Percentiles rank a stretch among this genome's conserved stretches.
Conservation (phyloP, 2,113 vertebrate species). For the Podarcis raffonei region DNA sequence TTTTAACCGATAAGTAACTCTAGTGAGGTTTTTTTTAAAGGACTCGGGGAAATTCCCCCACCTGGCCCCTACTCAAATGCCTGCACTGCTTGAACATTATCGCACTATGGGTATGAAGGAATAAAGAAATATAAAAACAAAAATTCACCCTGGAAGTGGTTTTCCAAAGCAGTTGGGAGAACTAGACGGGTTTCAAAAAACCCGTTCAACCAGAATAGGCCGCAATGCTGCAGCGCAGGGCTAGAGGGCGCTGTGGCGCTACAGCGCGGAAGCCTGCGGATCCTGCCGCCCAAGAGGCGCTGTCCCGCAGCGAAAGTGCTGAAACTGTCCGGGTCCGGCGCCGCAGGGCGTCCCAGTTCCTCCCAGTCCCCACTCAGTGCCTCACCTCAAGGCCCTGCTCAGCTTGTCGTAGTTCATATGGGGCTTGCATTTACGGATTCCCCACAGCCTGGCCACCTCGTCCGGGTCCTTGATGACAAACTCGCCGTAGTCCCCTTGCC, state of each 20-base stretch:
- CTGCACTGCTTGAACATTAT: neutral
- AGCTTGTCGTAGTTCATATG: slow-evolving; percentile 97
- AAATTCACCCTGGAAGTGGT: neutral
- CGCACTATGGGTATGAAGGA: neutral
- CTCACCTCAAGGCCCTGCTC: slow-evolving; percentile 88
- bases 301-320: neutral
- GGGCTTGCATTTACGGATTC: slow-evolving; percentile 89
- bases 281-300: neutral
- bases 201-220: neutral
- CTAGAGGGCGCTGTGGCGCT: neutral
- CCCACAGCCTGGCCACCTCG: slow-evolving; percentile 90
- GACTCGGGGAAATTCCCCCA: neutral
- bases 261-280: neutral
- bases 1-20: no score
- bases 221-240: neutral
- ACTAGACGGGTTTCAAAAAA: no score
- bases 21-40: neutral
- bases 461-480: slow-evolving; percentile 94
- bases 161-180: neutral
- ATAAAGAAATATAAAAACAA: neutral
- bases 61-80: no score
- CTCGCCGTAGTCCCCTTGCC: slow-evolving; percentile 93
- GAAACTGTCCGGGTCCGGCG: neutral
- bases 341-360: accelerated
- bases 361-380: neutral